Evolutionary conservation across 2,113 vertebrate species (phyloP), one percentile per base, ranked within the genome.

Genomic region (Poecile atricapillus): DNA sequence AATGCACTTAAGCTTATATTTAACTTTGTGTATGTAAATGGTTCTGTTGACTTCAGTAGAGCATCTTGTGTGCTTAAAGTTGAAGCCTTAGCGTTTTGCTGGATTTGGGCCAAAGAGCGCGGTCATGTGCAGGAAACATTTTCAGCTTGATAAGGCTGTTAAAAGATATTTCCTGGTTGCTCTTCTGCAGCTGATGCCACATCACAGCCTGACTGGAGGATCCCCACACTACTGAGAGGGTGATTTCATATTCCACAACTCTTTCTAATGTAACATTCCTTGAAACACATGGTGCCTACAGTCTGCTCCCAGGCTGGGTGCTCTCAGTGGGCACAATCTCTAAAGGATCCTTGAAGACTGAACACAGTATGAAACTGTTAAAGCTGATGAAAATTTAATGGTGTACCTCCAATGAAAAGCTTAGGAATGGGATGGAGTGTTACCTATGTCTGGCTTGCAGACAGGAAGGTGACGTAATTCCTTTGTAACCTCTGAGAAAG

Each of bases 1-100:
- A 93, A 84, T 78, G 93, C 90, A 96, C 94, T 97, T 96, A 95
- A 92, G 86, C 92, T 90, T 92, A 75, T 90, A 93, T 95, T 96
- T 96, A 96, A 95, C 95, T 96, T 68, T 22, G 77, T 82, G 58
- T 79, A 92, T 96, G 83, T 83, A 93, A 96, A 93, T 33, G 80
- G 86, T 89, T 73, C 77, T 93, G 90, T 95, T 97, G 90, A 93
- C 80, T 96, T 93, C 86, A 89, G 64, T 1, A 81, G 76, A 92
- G 86, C 73, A 95, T 94, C 93, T 95, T 90, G 90, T 83, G 83
- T 92, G 93, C 86, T 81, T 79, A 75, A 92, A 97, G 89, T 41
- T 68, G 83, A 96, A 88, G 94, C 93, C 76, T 94, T 92, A 92
- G 85, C 81, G 73, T 95, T 95, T 92, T 89, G 55, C 59, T 96